phyloP scores from a whole-genome alignment of 2,797 vertebrate species.

The Oreochromis mossambicus region DNA sequence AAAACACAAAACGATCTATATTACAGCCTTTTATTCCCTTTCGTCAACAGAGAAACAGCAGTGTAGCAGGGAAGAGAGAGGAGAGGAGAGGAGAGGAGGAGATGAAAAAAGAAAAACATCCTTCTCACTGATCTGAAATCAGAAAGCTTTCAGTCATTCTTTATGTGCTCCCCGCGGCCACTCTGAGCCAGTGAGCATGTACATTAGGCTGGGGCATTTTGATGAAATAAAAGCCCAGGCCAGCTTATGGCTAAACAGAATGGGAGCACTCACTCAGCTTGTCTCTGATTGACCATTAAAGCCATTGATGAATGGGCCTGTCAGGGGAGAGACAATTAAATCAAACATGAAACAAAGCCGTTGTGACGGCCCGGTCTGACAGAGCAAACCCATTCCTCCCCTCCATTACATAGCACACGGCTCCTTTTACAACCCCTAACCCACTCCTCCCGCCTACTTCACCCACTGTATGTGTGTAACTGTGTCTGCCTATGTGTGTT shows the following conservation, averaged over 20 bases:
- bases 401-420: constrained; percentile 76
- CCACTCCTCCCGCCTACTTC: constrained; percentile 61
- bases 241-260: constrained; percentile 93
- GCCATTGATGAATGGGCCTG: constrained; percentile 99
- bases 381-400: constrained; percentile 94
- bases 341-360: constrained; percentile 99
- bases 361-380: constrained; percentile 99
- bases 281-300: constrained; percentile 99
- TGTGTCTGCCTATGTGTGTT: constrained; percentile 21
- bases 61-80: constrained; percentile 49
- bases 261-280: constrained; percentile 97
- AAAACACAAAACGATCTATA: constrained; percentile 74
- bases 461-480: constrained; percentile 36
- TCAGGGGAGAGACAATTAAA: constrained; percentile 99
- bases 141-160: constrained; percentile 87
- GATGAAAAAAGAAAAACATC: constrained; percentile 64
- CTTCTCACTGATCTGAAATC: constrained; percentile 84
- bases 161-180: constrained; percentile 77
- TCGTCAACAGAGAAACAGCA: constrained; percentile 66
- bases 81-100: constrained; percentile 8
- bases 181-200: constrained; percentile 76
- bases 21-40: constrained; percentile 70
- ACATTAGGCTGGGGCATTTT: constrained; percentile 97
- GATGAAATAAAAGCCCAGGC: constrained; percentile 96
- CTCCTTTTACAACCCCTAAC: constrained; percentile 76